Evolutionary conservation across 2,888 invertebrate species (phyloP).

Genomic region (Lepetodrilus schrolli): DNA sequence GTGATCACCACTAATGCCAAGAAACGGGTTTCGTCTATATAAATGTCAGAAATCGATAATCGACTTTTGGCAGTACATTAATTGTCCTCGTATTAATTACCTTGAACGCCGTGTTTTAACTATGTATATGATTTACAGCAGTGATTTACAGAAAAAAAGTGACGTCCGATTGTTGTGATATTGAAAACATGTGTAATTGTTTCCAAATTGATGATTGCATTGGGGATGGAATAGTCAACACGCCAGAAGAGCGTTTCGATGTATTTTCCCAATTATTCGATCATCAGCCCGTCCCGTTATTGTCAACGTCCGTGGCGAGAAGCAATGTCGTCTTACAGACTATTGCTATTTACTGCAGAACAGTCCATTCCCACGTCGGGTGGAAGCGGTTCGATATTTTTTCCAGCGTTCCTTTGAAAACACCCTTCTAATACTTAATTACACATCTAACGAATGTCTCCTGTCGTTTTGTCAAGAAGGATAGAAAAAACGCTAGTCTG

Average conservation of each 20-base stretch:
- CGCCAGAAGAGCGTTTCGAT: background rate
- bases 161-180: background rate
- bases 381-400: background rate
- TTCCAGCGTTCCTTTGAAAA: background rate
- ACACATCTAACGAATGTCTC: no score
- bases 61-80: background rate
- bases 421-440: no score
- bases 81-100: background rate
- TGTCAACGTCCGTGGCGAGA: background rate
- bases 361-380: slow-evolving; percentile 20
- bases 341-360: slow-evolving; percentile 24
- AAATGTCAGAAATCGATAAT: slow-evolving; percentile 3
- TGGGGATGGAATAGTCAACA: background rate
- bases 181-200: background rate
- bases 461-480: no score
- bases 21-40: background rate
- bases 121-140: background rate
- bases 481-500: no score
- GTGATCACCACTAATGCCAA: background rate
- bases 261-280: slow-evolving; percentile 34
- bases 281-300: slow-evolving; percentile 17
- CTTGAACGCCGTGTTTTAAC: background rate
- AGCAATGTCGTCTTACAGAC: background rate
- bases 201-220: background rate
- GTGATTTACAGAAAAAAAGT: background rate